Base-by-base conservation (phyloP, 2,113 vertebrate species). In the Platysternon megacephalum region DNA sequence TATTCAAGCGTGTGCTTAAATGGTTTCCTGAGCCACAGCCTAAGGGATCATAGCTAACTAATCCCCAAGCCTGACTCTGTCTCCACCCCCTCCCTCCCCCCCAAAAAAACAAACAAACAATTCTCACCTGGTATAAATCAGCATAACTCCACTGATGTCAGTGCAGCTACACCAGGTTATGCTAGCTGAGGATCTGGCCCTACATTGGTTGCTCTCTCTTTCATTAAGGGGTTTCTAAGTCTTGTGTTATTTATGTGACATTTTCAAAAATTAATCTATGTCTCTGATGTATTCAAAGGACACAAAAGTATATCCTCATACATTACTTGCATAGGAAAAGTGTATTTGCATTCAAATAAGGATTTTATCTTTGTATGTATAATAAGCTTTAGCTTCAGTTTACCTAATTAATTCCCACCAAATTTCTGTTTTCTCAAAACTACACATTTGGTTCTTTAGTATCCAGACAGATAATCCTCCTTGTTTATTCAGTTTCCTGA, bases 331-430 rank as follows among this genome's bases (percentile, higher is more conserved):
- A 89, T 14, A 51, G 72, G 29, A n/a, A 90, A 91, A 88, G 85
- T 5, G 3, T 35, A 74, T 87, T 81, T 65, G 53, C 32, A 48
- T 88, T 94, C 39, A 56, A 93, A 95, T 93, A 82, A 84, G 74
- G 76, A 87, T 90, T 95, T 87, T 87, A 83, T 26, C 56, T 80
- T 88, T 85, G 53, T 39, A 49, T 32, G 17, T 84, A 72, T 79
- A 87, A 93, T 68, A 79, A 82, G 29, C 72, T 93, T 96, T 92
- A 88, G 74, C 46, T 89, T 87, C 61, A 2, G 0, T 91, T 96
- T 95, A 72, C 32, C 49, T 93, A 91, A 94, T 94, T 96, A 94
- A 85, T 95, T 91, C 51, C 74, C 86, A 74, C 32, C 39, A 93
- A 89, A 87, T 79, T 89, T 94, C 51, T 56, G 19, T 90, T 86